A percentile compares a stretch with the other conserved stretches of the same genome.
Evolutionary conservation across 2,113 vertebrate species (phyloP).

Genomic region (Dipodomys ordii): DNA sequence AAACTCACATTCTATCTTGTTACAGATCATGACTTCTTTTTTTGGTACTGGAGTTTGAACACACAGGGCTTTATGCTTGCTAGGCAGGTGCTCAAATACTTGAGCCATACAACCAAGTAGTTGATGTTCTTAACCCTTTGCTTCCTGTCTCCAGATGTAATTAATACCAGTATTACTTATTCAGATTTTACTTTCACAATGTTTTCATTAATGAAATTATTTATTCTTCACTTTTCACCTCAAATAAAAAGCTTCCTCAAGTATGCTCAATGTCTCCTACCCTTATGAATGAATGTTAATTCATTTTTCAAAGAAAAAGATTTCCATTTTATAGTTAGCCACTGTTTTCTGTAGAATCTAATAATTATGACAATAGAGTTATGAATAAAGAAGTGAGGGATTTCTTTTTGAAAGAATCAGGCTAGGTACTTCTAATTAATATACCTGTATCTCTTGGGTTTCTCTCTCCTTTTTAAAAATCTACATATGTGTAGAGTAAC

Average conservation of each 20-base stretch:
- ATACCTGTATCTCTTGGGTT: background rate
- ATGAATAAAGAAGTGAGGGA: background rate
- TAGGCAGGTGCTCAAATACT: too few species aligned
- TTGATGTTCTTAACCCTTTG: background rate
- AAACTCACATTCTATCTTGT: background rate
- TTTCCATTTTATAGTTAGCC: background rate
- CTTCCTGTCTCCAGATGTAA: slow-evolving; percentile 1
- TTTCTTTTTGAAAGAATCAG: slow-evolving; percentile 2
- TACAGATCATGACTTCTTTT: too few species aligned
- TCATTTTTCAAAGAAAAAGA: too few species aligned
- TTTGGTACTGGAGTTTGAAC: too few species aligned
- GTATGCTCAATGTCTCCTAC: background rate
- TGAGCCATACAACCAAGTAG: background rate
- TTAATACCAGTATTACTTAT: slow-evolving; percentile 5
- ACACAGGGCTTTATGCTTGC: too few species aligned
- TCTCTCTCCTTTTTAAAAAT: slow-evolving; percentile 7
- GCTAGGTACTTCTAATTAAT: slow-evolving; percentile 3
- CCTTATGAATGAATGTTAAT: background rate
- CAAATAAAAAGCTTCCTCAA: background rate
- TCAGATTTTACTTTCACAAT: slow-evolving; percentile 34
- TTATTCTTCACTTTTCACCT: slow-evolving; percentile 42
- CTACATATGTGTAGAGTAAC: background rate
- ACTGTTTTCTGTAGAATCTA: background rate
- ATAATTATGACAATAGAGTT: background rate
- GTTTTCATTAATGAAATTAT: slow-evolving; percentile 26